These are phyloP conservation scores for Cantharis lateralis DNA, from an alignment of 2,888 invertebrate species.

Conservation along the genomic window DNA sequence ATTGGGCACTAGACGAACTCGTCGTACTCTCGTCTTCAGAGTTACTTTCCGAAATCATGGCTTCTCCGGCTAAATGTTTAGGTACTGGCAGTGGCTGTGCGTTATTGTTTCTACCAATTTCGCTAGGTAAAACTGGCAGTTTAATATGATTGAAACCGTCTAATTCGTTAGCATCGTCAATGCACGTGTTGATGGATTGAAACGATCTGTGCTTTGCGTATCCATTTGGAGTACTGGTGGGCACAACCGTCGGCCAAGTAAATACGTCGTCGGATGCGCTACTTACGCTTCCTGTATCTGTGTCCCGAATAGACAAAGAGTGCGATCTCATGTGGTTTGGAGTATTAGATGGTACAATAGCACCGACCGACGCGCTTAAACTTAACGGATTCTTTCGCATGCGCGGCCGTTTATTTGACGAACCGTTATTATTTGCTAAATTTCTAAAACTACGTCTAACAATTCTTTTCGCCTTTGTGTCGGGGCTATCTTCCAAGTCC, in stretches of 20 bases:
- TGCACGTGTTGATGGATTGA: neutral
- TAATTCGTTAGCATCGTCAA: constrained; percentile 37
- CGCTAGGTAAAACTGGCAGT: constrained; percentile 53
- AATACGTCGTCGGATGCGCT: constrained; percentile 36
- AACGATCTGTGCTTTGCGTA: neutral
- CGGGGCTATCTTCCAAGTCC: constrained; percentile 76
- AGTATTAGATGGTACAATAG: constrained; percentile 51
- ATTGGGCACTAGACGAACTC: constrained; percentile 57
- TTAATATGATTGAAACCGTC: constrained; percentile 45
- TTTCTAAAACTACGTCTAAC: constrained; percentile 71
- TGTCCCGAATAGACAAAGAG: constrained; percentile 50
- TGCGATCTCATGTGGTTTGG: constrained; percentile 53
- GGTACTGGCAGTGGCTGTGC: constrained; percentile 54
- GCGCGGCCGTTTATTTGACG: constrained; percentile 54
- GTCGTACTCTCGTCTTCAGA: constrained; percentile 63
- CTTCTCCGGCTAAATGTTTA: constrained; percentile 71
- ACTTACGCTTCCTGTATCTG: constrained; percentile 35
- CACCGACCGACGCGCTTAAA: constrained; percentile 61
- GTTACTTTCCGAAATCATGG: constrained; percentile 69
- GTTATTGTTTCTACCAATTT: constrained; percentile 48
- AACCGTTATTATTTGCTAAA: constrained; percentile 55
- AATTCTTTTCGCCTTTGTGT: constrained; percentile 72
- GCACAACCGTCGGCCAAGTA: constrained; percentile 38
- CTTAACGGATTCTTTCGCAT: constrained; percentile 51
- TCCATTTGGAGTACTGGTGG: constrained; percentile 37